Evolutionary conservation across 2,888 invertebrate species (phyloP), one percentile per base, ranked within the genome.

Genomic region (Poecilobothrus nobilitatus): DNA sequence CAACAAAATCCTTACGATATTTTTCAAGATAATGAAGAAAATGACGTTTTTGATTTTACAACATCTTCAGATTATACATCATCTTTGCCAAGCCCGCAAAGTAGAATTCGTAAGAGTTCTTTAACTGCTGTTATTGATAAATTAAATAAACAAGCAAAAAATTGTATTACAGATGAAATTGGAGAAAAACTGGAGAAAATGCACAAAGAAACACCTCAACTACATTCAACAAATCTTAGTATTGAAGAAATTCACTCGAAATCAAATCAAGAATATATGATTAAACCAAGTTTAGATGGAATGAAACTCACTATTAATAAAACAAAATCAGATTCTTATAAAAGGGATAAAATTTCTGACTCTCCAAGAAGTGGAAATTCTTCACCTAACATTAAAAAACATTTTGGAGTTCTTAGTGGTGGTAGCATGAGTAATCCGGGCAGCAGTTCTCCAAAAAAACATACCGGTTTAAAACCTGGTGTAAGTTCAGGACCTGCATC

Each of bases 231-330:
- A 18, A 53, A 6, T 53, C 15, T 53, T 53, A 53, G n/a, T 53
- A 53, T 53, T 53, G 53, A 53, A 53, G 53, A 53, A 53, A 53
- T 53, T 4, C 9, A 53, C n/a, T 53, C 53, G 6, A 53, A 53
- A 53, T 53, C 53, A 15, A 53, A 53, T 53, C 53, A 15, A 18
- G 53, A 93, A 76, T 94, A 94, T 76, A 92, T 92, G 89, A 92
- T 95, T 0, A 95, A 94, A 77, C 91, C 91, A 21, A 92, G 93
- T 77, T 78, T 80, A 66, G 94, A 94, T 74, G 94, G 94, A 5
- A 92, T 95, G 83, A 95, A 95, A 80, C 87, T 95, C 68, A 95
- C 94, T 3, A 94, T 95, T 34, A 95, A 94, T 76, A 95, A 95
- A 83, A 93, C 94, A 0, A 85, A 90, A 75, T 87, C 88, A 27